Evolutionary conservation across 2,797 vertebrate species (phyloP).

Genomic region (Thripadectes ignobilis): DNA sequence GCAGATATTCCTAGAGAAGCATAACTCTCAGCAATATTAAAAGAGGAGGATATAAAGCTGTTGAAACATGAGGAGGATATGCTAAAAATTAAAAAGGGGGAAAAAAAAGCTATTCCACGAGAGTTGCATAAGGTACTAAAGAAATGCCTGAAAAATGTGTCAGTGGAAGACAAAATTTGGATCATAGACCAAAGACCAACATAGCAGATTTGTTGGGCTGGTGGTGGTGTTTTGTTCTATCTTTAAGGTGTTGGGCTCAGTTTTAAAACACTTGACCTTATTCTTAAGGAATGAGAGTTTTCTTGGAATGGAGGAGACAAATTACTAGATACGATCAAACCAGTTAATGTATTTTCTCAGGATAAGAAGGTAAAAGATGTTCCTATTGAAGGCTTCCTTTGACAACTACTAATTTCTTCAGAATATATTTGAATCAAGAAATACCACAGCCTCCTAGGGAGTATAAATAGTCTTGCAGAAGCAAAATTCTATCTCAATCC

Average conservation of each 20-base stretch:
- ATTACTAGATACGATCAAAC: background rate
- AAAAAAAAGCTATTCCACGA: background rate
- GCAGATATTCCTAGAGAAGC: background rate
- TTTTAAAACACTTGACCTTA: background rate
- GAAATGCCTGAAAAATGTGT: background rate
- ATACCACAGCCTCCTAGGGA: background rate
- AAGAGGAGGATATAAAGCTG: background rate
- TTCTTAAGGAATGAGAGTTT: background rate
- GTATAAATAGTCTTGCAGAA: background rate
- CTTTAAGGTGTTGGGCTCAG: background rate
- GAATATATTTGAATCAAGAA: background rate
- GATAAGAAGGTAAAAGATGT: background rate
- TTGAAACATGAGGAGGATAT: background rate
- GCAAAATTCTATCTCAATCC: background rate
- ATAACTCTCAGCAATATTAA: background rate
- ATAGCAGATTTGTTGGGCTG: background rate
- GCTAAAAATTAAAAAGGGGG: background rate
- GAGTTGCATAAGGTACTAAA: background rate
- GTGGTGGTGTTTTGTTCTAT: background rate
- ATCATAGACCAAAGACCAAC: background rate
- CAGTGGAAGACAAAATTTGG: background rate
- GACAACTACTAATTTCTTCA: background rate
- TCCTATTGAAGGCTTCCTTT: background rate
- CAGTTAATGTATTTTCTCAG: background rate
- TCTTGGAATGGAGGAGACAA: background rate